Base-by-base conservation (phyloP, 2,113 vertebrate genomes). In the Caretta caretta region DNA sequence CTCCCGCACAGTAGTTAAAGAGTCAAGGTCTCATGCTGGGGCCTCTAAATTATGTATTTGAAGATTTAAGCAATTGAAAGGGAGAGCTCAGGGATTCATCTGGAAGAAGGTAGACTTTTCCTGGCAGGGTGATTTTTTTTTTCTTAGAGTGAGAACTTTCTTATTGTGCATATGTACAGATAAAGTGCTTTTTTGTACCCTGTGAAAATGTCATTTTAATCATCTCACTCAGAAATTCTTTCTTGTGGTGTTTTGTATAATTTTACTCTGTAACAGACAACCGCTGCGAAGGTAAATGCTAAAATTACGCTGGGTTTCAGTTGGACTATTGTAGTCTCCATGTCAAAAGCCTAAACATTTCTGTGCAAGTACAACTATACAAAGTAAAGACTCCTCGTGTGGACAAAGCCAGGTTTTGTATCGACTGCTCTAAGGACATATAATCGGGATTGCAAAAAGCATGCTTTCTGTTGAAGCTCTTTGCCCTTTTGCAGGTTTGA, bases 341-440 rank as follows among this genome's bases (percentile, higher is more conserved):
- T 38, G 86, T 88, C 25, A 13, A 5, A 31, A 56, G 48, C 49
- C 10, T n/a, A 38, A 72, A 8, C 22, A 1, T 10, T 84, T n/a
- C 20, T 38, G 2, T 76, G 57, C 38, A 4, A 3, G 31, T 46
- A 5, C 51, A 31, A 16, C 82, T 51, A 22, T 10, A 29, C 35
- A 51, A 46, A 31, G 56, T 11, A 57, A 57, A 25, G 56, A 57
- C 10, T 62, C 57, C 57, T n/a, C 35, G 24, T 35, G 19, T 78
- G n/a, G 12, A 2, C 20, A 65, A 53, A 90, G 38, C 62, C 4
- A 27, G 8, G 0, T 2, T 31, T 69, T 87, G 62, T 81, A 8
- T 31, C 20, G 19, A 2, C 20, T 4, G 1, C 35, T 24, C 0
- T 0, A 27, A 24, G 17, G 1, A 31, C 2, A 5, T 4, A 1